Base-by-base conservation (phyloP, 2,888 invertebrate species). In the Rapana venosa region DNA sequence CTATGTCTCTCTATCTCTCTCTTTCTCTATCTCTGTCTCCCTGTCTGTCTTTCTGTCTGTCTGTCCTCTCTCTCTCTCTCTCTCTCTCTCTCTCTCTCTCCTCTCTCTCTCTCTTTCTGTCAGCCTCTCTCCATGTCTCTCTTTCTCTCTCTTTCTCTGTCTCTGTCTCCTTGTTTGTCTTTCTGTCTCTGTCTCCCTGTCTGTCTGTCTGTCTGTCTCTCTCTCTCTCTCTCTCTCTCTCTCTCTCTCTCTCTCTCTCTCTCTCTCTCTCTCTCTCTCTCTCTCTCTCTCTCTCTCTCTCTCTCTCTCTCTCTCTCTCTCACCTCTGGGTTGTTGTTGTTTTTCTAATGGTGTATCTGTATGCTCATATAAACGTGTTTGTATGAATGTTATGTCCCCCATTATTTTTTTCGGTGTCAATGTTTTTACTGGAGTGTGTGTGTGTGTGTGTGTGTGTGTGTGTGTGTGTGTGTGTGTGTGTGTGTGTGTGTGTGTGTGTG, bases 21-120 rank as follows among this genome's bases (percentile, higher is more conserved):
- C 30, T 56, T 47, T 56, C 58, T 30, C 56, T 26, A 2, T 85
- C 85, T 56, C 58, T 56, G 5, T n/a, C 35, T 58, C 61, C 32
- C 86, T 86, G 35, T 61, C 20, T 61, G n/a, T 58, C 30, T 85
- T 0, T 58, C 58, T 86, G 20, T 61, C 61, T 86, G 20, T 86
- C 32, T 86, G 32, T 61, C 26, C 35, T 11, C 30, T 30, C 22
- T 86, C 66, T 61, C 66, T 86, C 35, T 66, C 86, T 61, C 66
- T 86, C 35, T 61, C 86, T 86, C 32, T 83, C 81, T 83, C 81
- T 81, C 47, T 47, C 47, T 47, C 26, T 47, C 47, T 26, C 13
- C 66, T 66, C 13, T 66, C 66, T 66, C 66, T 13, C 81, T 30
- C 30, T 30, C 81, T 66, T 13, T 81, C 22, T 47, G 8, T 22